Percentiles rank a stretch among this genome's conserved stretches.
phyloP scores from a whole-genome alignment of 2,113 vertebrate genomes.

The Lampris megalopsis region DNA sequence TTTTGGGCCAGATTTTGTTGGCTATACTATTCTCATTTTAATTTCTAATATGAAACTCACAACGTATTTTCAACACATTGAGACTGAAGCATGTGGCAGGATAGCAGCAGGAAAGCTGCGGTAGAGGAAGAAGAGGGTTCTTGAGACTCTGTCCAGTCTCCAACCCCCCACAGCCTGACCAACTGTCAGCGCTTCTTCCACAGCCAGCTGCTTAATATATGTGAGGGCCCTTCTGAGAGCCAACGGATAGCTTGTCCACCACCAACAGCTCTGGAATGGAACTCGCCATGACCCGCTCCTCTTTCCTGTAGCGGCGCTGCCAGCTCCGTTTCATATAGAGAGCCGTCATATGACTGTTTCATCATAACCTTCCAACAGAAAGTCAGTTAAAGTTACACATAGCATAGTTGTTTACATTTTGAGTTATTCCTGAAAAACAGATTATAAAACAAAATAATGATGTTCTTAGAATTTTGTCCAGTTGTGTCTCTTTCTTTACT shows the following conservation, averaged over 20 bases:
- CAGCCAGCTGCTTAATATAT: conserved; percentile 53
- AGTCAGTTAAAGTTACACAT: no score
- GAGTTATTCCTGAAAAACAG: background rate
- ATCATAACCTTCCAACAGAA: no score
- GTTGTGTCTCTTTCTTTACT: background rate
- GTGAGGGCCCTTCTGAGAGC: conserved; percentile 50
- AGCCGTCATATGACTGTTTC: no score
- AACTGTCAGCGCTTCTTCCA: conserved; percentile 50
- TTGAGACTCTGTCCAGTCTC: conserved; percentile 7
- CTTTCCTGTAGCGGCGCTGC: conserved; percentile 16
- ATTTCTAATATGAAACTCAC: no score
- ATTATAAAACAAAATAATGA: background rate
- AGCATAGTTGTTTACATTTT: background rate
- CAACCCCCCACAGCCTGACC: conserved; percentile 56
- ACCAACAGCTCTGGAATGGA: background rate
- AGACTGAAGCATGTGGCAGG: no score
- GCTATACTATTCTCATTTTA: no score
- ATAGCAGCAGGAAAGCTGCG: no score
- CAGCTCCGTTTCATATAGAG: no score
- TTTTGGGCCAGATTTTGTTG: no score
- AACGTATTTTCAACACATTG: no score
- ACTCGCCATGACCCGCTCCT: conserved; percentile 20
- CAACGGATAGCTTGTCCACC: conserved; percentile 42
- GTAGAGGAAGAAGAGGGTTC: no score
- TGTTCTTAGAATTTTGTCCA: background rate